Evolutionary conservation across 2,113 vertebrate genomes (phyloP).

Genomic region (Lepidiolamprologus cunningtoni): DNA sequence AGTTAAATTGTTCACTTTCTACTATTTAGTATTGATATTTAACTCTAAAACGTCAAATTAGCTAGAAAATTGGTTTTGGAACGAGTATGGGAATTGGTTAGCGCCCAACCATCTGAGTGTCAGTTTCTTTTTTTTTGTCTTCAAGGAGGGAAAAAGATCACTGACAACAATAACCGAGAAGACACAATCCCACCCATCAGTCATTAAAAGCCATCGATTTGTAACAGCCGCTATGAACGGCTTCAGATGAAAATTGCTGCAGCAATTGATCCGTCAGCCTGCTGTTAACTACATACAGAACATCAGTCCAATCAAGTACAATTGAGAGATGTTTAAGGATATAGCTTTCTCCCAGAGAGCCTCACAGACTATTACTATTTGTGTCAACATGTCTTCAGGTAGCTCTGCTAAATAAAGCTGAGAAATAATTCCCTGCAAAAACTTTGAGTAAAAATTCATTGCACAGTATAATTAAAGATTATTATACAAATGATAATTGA

Average conservation of each 20-base stretch:
- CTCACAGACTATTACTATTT: not conserved
- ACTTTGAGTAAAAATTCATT: not conserved
- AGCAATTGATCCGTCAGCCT: conserved; percentile 44
- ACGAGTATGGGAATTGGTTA: not conserved
- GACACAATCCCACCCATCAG: conserved; percentile 1
- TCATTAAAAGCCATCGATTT: conserved; percentile 54
- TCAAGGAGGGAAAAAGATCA: not conserved
- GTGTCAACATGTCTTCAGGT: not conserved
- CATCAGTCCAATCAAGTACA: not conserved
- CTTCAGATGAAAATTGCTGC: conserved; percentile 42
- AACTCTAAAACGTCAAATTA: not conserved
- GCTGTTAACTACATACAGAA: conserved; percentile 34
- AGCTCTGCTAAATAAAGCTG: not conserved
- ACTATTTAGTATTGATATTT: not conserved
- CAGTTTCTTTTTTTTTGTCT: not conserved
- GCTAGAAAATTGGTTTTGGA: not conserved
- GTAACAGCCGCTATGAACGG: conserved; percentile 19
- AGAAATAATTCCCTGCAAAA: not conserved
- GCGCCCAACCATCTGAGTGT: not conserved
- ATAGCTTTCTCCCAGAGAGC: not conserved
- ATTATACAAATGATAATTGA: not conserved
- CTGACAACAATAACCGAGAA: conserved; percentile 34
- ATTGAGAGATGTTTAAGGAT: not conserved
- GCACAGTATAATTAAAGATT: not conserved
- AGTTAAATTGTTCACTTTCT: not conserved